Conservation (phyloP, 2,797 vertebrate genomes). For the Odontamblyopus lacepedii region DNA sequence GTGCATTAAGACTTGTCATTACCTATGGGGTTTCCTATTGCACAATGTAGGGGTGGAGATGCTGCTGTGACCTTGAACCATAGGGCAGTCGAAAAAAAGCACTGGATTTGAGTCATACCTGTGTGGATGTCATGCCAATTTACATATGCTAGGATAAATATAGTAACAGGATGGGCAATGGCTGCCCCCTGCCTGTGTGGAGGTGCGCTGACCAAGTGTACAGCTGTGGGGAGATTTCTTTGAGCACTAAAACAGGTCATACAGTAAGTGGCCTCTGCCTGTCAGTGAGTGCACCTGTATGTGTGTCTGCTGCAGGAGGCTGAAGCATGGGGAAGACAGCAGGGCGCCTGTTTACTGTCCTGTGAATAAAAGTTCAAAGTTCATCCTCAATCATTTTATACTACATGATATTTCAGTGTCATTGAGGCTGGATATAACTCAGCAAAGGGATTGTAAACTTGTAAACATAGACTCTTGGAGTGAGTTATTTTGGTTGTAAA, state of each 20-base stretch:
- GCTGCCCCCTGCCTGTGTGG: constrained; percentile 16
- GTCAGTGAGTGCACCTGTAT: constrained; percentile 42
- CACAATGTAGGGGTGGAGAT: too few relatives aligned
- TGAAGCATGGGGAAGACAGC: constrained; percentile 39
- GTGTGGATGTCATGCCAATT: too few relatives aligned
- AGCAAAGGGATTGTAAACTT: constrained; percentile 27
- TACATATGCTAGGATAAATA: background rate
- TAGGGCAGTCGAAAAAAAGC: too few relatives aligned
- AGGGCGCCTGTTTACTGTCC: constrained; percentile 60
- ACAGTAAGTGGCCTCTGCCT: constrained; percentile 57
- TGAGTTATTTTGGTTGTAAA: constrained; percentile 15
- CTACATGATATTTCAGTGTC: constrained; percentile 35
- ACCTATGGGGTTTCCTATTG: too few relatives aligned
- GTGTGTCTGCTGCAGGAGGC: constrained; percentile 27
- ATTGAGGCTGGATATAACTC: constrained; percentile 37
- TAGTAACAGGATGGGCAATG: background rate
- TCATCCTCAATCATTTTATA: constrained; percentile 52
- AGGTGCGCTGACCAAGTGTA: constrained; percentile 54
- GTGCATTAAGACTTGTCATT: too few relatives aligned
- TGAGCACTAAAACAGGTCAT: constrained; percentile 56
- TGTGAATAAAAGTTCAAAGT: constrained; percentile 64
- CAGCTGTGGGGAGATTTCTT: constrained; percentile 41
- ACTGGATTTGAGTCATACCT: too few relatives aligned
- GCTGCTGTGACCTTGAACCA: too few relatives aligned
- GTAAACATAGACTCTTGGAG: background rate